Base-by-base conservation (phyloP, 1,140 invertebrate species). In the Lepidurus apus region DNA sequence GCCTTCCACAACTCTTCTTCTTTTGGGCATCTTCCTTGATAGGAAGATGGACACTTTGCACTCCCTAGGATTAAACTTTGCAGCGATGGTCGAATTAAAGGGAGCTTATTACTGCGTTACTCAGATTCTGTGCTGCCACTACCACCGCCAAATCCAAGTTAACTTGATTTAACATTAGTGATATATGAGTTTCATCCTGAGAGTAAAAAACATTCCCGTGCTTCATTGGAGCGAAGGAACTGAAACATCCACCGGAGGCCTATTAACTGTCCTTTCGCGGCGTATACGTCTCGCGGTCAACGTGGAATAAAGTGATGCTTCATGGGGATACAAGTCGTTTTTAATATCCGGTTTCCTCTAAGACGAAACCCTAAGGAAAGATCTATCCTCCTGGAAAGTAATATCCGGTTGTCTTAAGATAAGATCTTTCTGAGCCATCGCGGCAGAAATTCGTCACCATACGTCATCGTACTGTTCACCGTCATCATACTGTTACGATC, bases 291-390 rank as follows among this genome's bases (percentile, higher is more conserved):
- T 2, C 34, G 34, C 7, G 53, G 53, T 65, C 53, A 65, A n/a
- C 53, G 13, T 65, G 21, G 53, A 65, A 65, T 65, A 13, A n/a
- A 65, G 53, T 65, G n/a, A 65, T 65, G 53, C n/a, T 65, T 65
- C 53, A 65, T n/a, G 8, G 53, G 21, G 34, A 34, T 3, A 13
- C 53, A 65, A n/a, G 13, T 65, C 53, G 53, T 65, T 34, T 34
- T 65, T 65, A 65, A 65, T 65, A 65, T 65, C 53, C 53, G 53
- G 53, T 65, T 4, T 65, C 53, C 53, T 34, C n/a, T 65, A 65
- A 47, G 53, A 5, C 53, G 53, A 65, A 13, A n/a, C 53, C 53
- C n/a, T 17, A 13, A 13, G 1, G 17, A 7, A 7, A 9, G 21
- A 9, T 21, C 53, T 17, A 11, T 7, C 53, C 53, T 17, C 53